A percentile compares a stretch with the other conserved stretches of the same genome.
Evolutionary conservation across 2,113 vertebrate species (phyloP).

Genomic region (Mesocricetus auratus): DNA sequence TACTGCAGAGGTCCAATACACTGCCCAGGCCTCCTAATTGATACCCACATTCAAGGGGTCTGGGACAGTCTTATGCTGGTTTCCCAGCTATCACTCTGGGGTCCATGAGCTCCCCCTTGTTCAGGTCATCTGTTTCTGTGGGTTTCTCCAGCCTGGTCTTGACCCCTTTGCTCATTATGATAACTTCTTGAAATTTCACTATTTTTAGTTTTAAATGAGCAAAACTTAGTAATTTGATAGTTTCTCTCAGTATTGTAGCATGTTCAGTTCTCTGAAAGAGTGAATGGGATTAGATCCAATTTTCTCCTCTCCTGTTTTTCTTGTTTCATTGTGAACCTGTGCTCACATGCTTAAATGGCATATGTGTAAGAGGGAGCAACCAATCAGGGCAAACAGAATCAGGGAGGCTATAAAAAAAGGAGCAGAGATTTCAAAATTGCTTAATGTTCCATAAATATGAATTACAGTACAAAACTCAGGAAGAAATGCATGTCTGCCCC

Average conservation of each 20-base stretch:
- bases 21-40: no score
- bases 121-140: no score
- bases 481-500: not conserved
- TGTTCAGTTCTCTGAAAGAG: not conserved
- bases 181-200: not conserved
- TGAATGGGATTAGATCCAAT: not conserved
- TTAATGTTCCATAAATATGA: not conserved
- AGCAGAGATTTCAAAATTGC: not conserved
- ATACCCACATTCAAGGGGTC: no score
- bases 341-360: no score
- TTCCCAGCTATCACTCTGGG: no score
- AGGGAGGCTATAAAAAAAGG: not conserved
- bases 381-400: not conserved
- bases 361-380: not conserved
- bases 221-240: not conserved
- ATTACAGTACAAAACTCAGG: not conserved
- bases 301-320: not conserved
- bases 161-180: no score
- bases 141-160: no score
- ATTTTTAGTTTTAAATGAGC: not conserved
- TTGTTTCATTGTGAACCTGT: not conserved
- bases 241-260: not conserved
- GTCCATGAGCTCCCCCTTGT: no score
- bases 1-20: no score
- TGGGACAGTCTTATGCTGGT: no score